phyloP scores from a whole-genome alignment of 2,797 vertebrate genomes.

The Gymnocypris eckloni region DNA sequence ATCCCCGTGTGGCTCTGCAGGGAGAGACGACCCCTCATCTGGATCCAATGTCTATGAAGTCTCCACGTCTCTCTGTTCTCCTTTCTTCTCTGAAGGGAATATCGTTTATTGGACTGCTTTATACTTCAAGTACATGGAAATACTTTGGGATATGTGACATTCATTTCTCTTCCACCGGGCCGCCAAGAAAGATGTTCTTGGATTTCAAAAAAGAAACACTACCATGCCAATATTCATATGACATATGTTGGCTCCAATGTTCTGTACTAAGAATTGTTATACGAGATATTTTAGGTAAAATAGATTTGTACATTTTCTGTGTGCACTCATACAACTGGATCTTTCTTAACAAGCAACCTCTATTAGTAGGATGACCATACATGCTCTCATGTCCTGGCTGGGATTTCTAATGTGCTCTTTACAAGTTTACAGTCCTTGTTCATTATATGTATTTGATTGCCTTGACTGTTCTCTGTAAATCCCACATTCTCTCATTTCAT shows the following conservation, averaged over 20 bases:
- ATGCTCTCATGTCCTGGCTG: background rate
- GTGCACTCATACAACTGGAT: background rate
- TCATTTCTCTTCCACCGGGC: background rate
- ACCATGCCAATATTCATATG: background rate
- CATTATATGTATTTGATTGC: background rate
- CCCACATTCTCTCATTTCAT: background rate
- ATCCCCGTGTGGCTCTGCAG: constrained; percentile 13
- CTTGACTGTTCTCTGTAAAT: background rate
- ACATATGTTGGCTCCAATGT: constrained; percentile 26
- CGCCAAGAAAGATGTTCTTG: constrained; percentile 16
- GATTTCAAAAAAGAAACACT: constrained; percentile 22
- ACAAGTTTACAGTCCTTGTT: background rate
- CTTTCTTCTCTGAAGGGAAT: constrained; percentile 39
- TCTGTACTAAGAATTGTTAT: background rate
- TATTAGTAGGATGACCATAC: background rate
- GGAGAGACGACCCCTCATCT: constrained; percentile 49
- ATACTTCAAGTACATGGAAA: constrained; percentile 43
- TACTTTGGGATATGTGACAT: constrained; percentile 48
- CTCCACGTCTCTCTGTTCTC: constrained; percentile 44
- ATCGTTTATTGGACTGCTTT: constrained; percentile 47
- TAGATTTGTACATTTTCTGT: background rate
- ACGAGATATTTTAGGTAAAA: background rate
- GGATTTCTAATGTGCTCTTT: background rate
- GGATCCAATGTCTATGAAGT: constrained; percentile 60
- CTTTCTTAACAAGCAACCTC: background rate